phyloP scores from a whole-genome alignment of 2,888 invertebrate genomes.

The Anagyrus pseudococci region DNA sequence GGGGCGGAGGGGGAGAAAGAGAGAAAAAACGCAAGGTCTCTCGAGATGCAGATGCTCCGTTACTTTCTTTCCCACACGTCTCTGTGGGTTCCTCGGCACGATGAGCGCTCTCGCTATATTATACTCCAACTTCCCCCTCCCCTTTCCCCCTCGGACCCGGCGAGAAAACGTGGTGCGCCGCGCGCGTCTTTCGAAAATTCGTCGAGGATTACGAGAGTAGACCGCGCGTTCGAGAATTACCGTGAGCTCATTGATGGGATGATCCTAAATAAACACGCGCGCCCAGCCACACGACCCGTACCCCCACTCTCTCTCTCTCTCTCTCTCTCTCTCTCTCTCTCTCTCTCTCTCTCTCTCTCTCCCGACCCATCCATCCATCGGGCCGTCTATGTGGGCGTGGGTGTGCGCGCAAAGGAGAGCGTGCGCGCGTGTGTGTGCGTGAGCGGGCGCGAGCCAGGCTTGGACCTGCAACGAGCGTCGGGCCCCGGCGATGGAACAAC shows the following conservation, averaged over 20 bases:
- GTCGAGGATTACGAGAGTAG: slow-evolving; percentile 29
- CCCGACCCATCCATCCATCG: no score
- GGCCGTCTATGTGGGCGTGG: neutral
- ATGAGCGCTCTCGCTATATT: neutral
- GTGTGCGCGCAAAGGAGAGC: no score
- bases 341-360: slow-evolving; percentile 41
- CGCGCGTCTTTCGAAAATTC: slow-evolving; percentile 33
- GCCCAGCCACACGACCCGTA: slow-evolving; percentile 55
- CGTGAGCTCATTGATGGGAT: slow-evolving; percentile 45
- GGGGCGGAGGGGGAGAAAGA: neutral
- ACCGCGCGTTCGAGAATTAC: slow-evolving; percentile 46
- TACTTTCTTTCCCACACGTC: slow-evolving; percentile 35
- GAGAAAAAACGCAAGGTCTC: slow-evolving; percentile 10
- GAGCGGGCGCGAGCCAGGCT: no score
- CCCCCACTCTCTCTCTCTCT: slow-evolving; percentile 41
- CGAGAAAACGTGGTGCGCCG: no score
- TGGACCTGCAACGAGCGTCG: no score
- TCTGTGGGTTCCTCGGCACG: no score
- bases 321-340: slow-evolving; percentile 42
- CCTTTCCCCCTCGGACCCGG: no score
- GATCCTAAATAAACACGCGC: slow-evolving; percentile 59
- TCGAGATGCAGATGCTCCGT: slow-evolving; percentile 38
- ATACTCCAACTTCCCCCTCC: neutral
- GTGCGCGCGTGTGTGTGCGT: no score
- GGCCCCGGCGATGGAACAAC: no score